Evolutionary conservation across 2,797 vertebrate species (phyloP).

Genomic region (Esox masquinongy): DNA sequence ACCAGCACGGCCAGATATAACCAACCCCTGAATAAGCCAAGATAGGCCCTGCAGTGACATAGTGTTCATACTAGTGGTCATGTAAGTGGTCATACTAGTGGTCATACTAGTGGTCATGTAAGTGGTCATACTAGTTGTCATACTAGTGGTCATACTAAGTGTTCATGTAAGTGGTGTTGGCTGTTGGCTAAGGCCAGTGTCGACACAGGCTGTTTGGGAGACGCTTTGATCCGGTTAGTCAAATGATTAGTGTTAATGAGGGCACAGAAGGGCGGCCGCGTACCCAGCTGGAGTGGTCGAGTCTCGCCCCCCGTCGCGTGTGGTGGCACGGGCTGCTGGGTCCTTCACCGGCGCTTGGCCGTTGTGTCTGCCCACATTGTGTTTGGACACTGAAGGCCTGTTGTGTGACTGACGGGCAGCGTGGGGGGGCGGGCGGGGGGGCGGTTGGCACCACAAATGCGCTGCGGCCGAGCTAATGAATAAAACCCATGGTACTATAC

Average conservation of each 20-base stretch:
- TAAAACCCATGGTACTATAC: background rate
- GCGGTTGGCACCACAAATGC: conserved; percentile 16
- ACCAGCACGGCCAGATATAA: no score
- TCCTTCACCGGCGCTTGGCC: conserved; percentile 12
- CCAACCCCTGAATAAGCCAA: no score
- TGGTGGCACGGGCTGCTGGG: conserved; percentile 19
- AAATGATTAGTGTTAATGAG: background rate
- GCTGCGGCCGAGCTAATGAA: conserved; percentile 3
- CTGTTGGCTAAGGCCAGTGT: background rate
- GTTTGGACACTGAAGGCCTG: conserved; percentile 35
- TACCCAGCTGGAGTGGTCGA: conserved; percentile 12
- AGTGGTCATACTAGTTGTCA: no score
- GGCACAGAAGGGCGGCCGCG: conserved; percentile 12
- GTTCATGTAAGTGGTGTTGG: background rate
- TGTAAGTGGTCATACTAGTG: no score
- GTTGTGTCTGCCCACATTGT: conserved; percentile 36
- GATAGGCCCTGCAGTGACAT: no score
- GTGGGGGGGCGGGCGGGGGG: background rate
- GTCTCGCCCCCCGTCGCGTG: background rate
- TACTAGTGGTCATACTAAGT: no score
- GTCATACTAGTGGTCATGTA: no score
- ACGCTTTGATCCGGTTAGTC: background rate
- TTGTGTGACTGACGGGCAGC: conserved; percentile 30
- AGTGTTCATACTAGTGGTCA: no score
- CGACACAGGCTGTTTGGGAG: background rate